These are phyloP conservation scores for Ctenochaetus hawaiiensis DNA, from an alignment of 2,797 vertebrate species.

Conservation along the genomic window DNA sequence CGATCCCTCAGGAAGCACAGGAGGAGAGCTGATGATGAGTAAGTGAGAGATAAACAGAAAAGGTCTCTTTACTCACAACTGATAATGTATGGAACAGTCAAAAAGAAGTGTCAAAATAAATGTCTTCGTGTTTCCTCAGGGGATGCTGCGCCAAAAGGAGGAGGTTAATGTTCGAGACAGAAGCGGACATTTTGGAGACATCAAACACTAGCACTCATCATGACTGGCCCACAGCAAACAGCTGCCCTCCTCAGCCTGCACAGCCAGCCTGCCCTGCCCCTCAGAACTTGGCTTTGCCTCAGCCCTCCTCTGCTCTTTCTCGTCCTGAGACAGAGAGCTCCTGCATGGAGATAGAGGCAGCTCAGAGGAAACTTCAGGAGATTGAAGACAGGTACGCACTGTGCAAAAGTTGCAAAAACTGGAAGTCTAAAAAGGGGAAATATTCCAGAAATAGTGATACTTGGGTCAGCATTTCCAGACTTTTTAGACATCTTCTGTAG, in stretches of 20 bases:
- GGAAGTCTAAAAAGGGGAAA: too few species aligned
- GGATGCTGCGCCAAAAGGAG: conserved; percentile 85
- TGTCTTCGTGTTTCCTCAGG: conserved; percentile 58
- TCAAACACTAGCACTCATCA: conserved; percentile 20
- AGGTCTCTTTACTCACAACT: neutral
- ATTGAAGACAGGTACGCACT: conserved; percentile 85
- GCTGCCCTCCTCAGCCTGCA: conserved; percentile 38
- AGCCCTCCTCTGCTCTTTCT: conserved; percentile 36
- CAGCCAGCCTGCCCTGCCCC: conserved; percentile 44
- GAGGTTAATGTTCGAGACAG: conserved; percentile 76
- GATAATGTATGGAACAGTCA: neutral
- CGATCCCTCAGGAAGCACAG: conserved; percentile 84
- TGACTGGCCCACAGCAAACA: conserved; percentile 62
- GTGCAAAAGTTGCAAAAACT: neutral
- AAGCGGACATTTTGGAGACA: conserved; percentile 58
- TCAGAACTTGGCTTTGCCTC: conserved; percentile 39
- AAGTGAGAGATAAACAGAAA: conserved; percentile 47
- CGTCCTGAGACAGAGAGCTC: conserved; percentile 71
- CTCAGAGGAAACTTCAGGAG: conserved; percentile 86
- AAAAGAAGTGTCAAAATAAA: too few species aligned
- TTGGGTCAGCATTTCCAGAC: neutral
- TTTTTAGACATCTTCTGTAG: neutral
- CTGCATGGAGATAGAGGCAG: conserved; percentile 86
- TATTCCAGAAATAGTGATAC: too few species aligned
- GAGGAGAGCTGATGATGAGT: conserved; percentile 85